Evolutionary conservation across 1,140 invertebrate genomes (phyloP), one percentile per base, ranked within the genome.

Genomic region (Atta texana): DNA sequence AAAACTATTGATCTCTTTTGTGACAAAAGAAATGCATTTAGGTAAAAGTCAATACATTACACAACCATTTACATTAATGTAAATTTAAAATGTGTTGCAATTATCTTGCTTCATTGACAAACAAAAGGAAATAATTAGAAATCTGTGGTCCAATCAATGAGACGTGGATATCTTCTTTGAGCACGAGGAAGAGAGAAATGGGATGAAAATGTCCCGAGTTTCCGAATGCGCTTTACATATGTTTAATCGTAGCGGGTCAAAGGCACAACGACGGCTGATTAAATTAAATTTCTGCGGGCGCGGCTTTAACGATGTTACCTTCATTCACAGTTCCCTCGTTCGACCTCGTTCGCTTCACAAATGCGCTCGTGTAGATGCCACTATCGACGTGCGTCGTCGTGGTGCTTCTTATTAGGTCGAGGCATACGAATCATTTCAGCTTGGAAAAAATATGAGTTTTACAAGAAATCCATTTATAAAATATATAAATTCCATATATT

Each of bases 201-300:
- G 10, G 39, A 84, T 61, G 80, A 21, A 84, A 84, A 74, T 84
- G 69, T 63, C 39, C 80, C 1, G 55, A 16, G 24, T 88, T 69
- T 55, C 68, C 34, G 66, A 49, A 53, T 24, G 31, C 78, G 16
- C 66, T 84, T 84, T 66, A 88, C 74, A 89, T 88, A 72, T 61
- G 80, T 74, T 88, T 88, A 88, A 89, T 89, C 75, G 81, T 66
- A 57, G n/a, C 49, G 5, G 75, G 68, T 88, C 31, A 61, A 86
- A 82, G 74, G 63, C 88, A 44, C 68, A 68, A 75, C 85, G 85
- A 78, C 71, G 68, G 55, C 81, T 88, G 87, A 88, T 88, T 88
- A 89, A 88, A 78, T 82, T 84, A 88, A 89, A 88, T 75, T 21
- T 75, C 53, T 61, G 71, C 72, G 74, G 72, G 64, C 57, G 28